phyloP scores from a whole-genome alignment of 2,888 invertebrate genomes.

The Pterostichus niger region DNA sequence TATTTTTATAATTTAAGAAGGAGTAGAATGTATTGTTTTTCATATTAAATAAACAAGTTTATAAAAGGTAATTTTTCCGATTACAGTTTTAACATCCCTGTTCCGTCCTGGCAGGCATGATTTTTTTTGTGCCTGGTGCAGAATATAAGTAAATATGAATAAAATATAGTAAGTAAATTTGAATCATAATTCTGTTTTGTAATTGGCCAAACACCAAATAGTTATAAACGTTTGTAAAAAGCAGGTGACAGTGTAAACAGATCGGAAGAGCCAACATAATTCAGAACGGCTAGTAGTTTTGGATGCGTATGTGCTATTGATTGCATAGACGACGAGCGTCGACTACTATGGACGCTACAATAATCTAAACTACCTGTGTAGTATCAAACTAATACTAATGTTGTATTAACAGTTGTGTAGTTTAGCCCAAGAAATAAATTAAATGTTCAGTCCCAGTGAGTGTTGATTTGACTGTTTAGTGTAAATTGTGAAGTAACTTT shows the following conservation, averaged over 20 bases:
- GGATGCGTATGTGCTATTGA: conserved; percentile 61
- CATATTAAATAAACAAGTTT: background rate
- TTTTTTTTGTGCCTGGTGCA: background rate
- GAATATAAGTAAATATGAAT: conserved; percentile 24
- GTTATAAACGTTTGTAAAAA: conserved; percentile 57
- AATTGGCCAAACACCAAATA: conserved; percentile 61
- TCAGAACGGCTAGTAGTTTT: conserved; percentile 59
- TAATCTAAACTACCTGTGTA: conserved; percentile 65
- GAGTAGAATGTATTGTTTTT: conserved; percentile 8
- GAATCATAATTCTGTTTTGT: conserved; percentile 5
- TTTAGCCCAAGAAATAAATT: conserved; percentile 45
- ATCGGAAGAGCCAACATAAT: conserved; percentile 51
- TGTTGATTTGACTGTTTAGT: conserved; percentile 48
- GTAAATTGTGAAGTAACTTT: conserved; percentile 23
- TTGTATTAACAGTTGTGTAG: conserved; percentile 54
- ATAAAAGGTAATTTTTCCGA: background rate
- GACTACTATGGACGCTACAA: conserved; percentile 65
- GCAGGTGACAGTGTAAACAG: conserved; percentile 59
- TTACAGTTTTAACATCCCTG: background rate
- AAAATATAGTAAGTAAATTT: conserved; percentile 36
- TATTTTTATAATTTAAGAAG: background rate
- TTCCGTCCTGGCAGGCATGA: background rate
- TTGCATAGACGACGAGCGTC: conserved; percentile 65
- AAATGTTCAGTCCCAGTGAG: conserved; percentile 59
- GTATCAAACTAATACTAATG: conserved; percentile 55